Evolutionary conservation across 2,888 invertebrate genomes (phyloP).

Genomic region (Zootermopsis nevadensis): DNA sequence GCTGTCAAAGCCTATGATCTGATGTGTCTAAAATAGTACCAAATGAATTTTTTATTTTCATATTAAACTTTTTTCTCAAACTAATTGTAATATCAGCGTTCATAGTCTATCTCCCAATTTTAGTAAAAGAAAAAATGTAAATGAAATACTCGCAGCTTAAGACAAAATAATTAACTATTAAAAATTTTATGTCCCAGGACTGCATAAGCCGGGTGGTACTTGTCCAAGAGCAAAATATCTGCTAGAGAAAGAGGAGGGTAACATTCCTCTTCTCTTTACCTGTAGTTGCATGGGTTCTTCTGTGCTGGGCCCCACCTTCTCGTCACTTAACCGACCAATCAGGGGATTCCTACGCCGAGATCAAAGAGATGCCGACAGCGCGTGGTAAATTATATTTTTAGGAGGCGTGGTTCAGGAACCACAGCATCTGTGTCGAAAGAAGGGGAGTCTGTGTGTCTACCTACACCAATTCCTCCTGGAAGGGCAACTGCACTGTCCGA

Average conservation of each 20-base stretch:
- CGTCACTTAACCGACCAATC: conserved; percentile 31
- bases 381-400: conserved; percentile 41
- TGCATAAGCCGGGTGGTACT: not conserved
- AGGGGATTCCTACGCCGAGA: not conserved
- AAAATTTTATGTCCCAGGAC: not conserved
- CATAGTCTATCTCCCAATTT: not conserved
- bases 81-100: too few relatives aligned
- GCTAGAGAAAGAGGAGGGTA: not conserved
- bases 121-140: not conserved
- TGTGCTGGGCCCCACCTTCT: not conserved
- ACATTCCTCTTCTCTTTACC: conserved; percentile 11
- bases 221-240: not conserved
- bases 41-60: too few relatives aligned
- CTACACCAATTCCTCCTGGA: not conserved
- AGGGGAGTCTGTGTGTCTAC: not conserved
- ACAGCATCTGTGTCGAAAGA: conserved; percentile 28
- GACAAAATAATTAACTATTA: not conserved
- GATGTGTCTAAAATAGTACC: too few relatives aligned
- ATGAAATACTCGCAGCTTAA: not conserved
- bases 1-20: too few relatives aligned
- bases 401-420: conserved; percentile 43
- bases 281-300: not conserved
- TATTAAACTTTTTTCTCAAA: too few relatives aligned
- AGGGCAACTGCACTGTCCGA: not conserved
- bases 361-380: conserved; percentile 44